Base-by-base conservation (phyloP, 2,113 vertebrate genomes). In the Perccottus glenii region DNA sequence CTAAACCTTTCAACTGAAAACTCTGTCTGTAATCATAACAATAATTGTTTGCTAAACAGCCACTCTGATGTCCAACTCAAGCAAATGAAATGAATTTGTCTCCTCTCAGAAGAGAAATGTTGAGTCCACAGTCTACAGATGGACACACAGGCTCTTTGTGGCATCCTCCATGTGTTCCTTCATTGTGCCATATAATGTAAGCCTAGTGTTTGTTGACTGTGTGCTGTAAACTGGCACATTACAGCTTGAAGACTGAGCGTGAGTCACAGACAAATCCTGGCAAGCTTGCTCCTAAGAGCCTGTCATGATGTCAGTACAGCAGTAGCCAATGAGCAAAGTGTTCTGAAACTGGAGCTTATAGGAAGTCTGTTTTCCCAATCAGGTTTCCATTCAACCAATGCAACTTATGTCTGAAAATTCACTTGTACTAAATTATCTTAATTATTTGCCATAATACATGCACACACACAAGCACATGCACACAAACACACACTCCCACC, bases 251-350 rank as follows among this genome's bases (percentile, higher is more conserved):
- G 68, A 75, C 53, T 55, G 49, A 72, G 45, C 0, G 9, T 80
- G 48, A 88, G 72, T 85, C 82, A 83, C 63, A 36, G 72, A 70
- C 76, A 65, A 64, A 71, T 52, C 60, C 73, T 84, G 85, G 73
- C 61, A 1, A 65, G 77, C 70, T 53, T 62, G 75, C 49, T 47
- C 61, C 55, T 60, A 16, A 38, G 56, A 59, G 75, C 59, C 64
- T 47, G 38, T 0, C 9, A 43, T 85, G 78, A 80, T 47, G 69
- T 84, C 80, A 77, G 32, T 15, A 16, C 5, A 19, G 51, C 62
- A 52, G n/a, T 32, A 12, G 64, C 36, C 80, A 67, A 78, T 82
- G 52, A 69, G 43, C 36, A 33, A 43, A 27, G 43, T 36, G 32
- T 55, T 51, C 11, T 4, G n/a, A 19, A 10, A 49, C 47, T 49